Conservation (phyloP, 1,140 invertebrate species). For the Heliconius eleuchia region DNA sequence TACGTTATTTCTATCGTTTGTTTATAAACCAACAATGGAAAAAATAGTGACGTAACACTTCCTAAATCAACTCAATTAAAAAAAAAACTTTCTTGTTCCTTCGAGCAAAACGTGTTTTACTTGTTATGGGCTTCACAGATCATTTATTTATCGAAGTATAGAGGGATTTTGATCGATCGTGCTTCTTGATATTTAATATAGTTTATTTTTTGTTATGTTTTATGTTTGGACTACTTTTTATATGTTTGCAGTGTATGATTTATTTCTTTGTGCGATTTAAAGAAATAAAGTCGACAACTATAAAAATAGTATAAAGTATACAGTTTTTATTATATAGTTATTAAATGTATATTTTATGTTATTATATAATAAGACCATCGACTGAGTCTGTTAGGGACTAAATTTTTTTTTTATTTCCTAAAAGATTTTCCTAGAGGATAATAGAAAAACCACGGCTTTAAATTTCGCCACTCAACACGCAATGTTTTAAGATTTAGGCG, state of each 20-base stretch:
- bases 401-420: no score
- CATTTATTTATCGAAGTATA: constrained; percentile 13
- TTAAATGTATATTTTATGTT: no score
- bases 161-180: constrained; percentile 17
- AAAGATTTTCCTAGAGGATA: no score
- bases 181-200: constrained; percentile 15
- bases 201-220: constrained; percentile 14
- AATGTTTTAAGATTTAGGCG: no score
- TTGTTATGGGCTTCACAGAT: constrained; percentile 16
- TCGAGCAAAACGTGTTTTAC: constrained; percentile 6
- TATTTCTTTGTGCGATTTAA: neutral
- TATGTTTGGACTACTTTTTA: constrained; percentile 10
- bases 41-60: neutral
- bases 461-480: no score
- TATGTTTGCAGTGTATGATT: constrained; percentile 14
- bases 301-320: neutral
- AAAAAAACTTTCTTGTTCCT: neutral
- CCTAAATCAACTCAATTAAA: neutral
- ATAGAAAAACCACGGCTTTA: no score
- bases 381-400: no score
- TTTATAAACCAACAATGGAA: no score
- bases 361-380: no score
- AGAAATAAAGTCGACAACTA: neutral
- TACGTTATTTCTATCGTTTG: no score
- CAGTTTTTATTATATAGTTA: no score